Evolutionary conservation across 2,797 vertebrate species (phyloP), one percentile per base, ranked within the genome.

Genomic region (Peromyscus nudipes): DNA sequence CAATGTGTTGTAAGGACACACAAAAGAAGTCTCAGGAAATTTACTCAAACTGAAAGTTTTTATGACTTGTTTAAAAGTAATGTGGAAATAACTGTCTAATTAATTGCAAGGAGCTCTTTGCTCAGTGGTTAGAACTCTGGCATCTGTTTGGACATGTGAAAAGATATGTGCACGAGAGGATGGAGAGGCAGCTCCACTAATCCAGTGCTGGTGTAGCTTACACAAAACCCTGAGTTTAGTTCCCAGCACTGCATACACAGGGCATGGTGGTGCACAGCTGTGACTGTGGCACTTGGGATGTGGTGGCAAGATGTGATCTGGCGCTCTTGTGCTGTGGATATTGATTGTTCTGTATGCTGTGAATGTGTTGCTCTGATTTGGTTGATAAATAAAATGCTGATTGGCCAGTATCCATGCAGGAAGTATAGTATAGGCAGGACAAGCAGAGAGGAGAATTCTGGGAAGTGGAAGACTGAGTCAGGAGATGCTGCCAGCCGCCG

Each of bases 21-120:
- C 69, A 49, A 94, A 83, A 62, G 52, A 91, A 91, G 21, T 52
- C 67, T 55, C 31, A 31, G 90, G 73, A 34, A 88, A 88, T 87
- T 83, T 31, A 62, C n/a, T 96, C 75, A 95, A 89, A 95, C 96
- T 83, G 64, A 84, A 91, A 97, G 84, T 93, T 96, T 83, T 31
- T 83, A 8, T 83, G 91, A 87, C 52, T 96, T 94, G 57, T 91
- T 83, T 55, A 73, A 80, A 92, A 55, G n/a, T 71, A 67, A 84
- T 89, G 91, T 89, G 64, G 46, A 92, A 95, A 92, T 82, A 88
- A 46, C 7, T 64, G 37, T 92, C n/a, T 95, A 93, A 92, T 94
- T 83, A 93, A 92, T 80, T 71, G 6, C n/a, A 40, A 43, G 64
- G 92, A 91, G 21, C 40, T 94, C 86, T 96, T 64, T 21, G 92